phyloP scores from a whole-genome alignment of 2,113 vertebrate species.

The Henicopernis longicauda region DNA sequence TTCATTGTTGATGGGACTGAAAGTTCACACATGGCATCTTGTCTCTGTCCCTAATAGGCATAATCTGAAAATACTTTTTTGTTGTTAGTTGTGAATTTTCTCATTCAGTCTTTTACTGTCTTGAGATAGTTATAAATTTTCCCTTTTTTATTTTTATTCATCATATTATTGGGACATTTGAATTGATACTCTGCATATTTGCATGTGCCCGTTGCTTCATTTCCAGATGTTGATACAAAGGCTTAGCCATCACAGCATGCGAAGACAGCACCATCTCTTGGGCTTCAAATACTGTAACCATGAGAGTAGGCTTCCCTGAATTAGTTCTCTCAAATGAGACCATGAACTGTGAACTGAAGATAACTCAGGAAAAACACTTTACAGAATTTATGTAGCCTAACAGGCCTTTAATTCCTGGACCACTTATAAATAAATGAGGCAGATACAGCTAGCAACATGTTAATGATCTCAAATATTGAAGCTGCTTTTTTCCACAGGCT shows the following conservation, averaged over 20 bases:
- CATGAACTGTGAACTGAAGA: background rate
- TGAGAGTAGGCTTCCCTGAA: background rate
- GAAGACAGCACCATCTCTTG: constrained; percentile 4
- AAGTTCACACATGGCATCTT: background rate
- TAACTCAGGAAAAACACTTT: background rate
- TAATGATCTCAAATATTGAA: background rate
- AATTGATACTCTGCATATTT: background rate
- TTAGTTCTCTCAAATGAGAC: background rate
- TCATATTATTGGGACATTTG: background rate
- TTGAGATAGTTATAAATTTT: background rate
- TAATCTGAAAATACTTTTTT: background rate
- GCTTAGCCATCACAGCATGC: background rate
- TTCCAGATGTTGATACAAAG: constrained; percentile 11
- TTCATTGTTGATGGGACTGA: background rate
- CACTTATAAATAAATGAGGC: background rate
- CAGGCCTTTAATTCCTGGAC: background rate
- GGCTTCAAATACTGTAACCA: background rate
- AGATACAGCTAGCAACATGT: background rate
- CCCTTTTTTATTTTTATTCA: background rate
- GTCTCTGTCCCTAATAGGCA: background rate
- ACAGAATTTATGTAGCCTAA: background rate
- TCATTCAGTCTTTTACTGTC: background rate
- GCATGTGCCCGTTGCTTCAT: background rate
- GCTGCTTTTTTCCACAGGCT: background rate
- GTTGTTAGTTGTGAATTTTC: background rate